Base-by-base conservation (phyloP, 2,797 vertebrate genomes). In the Myripristis murdjan region DNA sequence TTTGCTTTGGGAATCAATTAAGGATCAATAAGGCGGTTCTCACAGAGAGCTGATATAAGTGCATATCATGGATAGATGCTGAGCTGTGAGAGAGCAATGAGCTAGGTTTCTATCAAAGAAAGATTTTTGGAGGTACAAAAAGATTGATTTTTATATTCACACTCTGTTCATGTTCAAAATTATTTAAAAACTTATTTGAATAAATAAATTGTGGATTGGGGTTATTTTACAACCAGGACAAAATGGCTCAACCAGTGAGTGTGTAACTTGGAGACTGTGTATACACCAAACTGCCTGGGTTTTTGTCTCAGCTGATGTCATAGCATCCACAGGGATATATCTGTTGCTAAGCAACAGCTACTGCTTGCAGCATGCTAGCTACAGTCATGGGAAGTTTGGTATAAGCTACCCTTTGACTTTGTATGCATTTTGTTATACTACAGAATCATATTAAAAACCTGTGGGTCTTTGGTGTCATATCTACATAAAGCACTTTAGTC, bases 281-380 rank as follows among this genome's bases (percentile, higher is more conserved):
- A 87, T 87, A 78, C 84, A 35, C 77, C 81, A 79, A 77, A 55
- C 81, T 75, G 58, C 76, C 82, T 78, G 76, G 86, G 69, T 82
- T 88, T 86, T 90, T 85, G 86, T 84, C 83, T 76, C 64, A 63
- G 70, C 68, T 85, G 75, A 78, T 89, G 86, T 88, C 76, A 67
- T 79, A 82, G 84, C 83, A 83, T 91, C 83, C 87, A 85, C 84
- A 82, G 86, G 83, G 85, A 89, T 81, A 39, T 80, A 85, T 86
- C 87, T 91, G 91, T 92, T 90, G 88, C 90, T 85, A 79, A 60
- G 89, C 86, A 92, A 91, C 91, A 87, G 82, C 84, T 74, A 70
- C 85, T 78, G 73, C 87, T 79, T 22, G 3, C 84, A 85, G 82
- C 74, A 78, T 83, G 82, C 84, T 87, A 82, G 77, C 84, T 76